Conservation (phyloP, 2,113 vertebrate species). For the Verasper variegatus region DNA sequence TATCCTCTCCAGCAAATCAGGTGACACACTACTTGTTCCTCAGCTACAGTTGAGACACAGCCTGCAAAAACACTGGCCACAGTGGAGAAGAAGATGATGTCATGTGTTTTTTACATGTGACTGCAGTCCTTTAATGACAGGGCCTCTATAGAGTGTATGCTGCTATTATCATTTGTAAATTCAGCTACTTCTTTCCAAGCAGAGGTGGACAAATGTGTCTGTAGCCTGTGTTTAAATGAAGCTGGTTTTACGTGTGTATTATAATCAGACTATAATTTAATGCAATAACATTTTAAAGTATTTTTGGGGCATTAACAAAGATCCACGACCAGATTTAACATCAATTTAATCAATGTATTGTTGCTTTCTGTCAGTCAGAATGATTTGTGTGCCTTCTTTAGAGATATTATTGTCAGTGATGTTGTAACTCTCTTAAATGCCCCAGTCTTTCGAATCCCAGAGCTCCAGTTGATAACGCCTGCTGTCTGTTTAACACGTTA, state of each 20-base stretch:
- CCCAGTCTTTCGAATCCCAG: too few species aligned
- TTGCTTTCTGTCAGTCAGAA: not conserved
- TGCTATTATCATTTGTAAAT: conserved; percentile 11
- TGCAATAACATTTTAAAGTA: too few species aligned
- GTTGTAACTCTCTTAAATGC: too few species aligned
- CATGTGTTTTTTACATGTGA: conserved; percentile 38
- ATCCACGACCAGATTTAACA: not conserved
- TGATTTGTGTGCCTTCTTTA: conserved; percentile 4
- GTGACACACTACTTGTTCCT: conserved; percentile 43
- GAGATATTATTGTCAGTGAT: too few species aligned
- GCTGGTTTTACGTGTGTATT: not conserved
- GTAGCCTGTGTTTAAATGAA: not conserved
- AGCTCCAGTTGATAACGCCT: too few species aligned
- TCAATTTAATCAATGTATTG: not conserved
- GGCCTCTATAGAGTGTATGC: not conserved
- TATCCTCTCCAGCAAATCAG: conserved; percentile 38
- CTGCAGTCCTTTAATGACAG: conserved; percentile 38
- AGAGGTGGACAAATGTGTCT: not conserved
- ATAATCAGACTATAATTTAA: not conserved
- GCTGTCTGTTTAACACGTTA: too few species aligned
- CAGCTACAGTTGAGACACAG: conserved; percentile 40
- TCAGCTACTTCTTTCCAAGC: not conserved
- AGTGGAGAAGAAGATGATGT: conserved; percentile 20
- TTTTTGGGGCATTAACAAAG: not conserved
- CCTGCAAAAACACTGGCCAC: conserved; percentile 29